Conservation (phyloP, 2,888 invertebrate species). For the Drosophila phalerata region DNA sequence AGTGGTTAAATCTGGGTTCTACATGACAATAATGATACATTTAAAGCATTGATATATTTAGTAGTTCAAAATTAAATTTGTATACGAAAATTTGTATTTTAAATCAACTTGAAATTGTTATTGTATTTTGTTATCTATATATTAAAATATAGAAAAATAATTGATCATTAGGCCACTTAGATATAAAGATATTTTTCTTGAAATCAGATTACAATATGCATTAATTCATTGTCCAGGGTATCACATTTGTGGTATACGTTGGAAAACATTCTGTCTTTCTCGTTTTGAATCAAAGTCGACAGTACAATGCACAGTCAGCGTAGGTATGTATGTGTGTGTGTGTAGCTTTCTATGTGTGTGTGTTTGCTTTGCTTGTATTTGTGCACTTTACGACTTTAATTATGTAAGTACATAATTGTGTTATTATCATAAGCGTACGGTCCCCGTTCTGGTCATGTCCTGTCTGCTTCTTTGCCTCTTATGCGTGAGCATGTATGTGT, state of each 20-base stretch:
- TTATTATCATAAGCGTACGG: slow-evolving; percentile 75
- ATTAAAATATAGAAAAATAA: background rate
- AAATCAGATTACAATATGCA: too few relatives aligned
- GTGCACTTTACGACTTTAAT: slow-evolving; percentile 78
- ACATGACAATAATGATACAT: too few relatives aligned
- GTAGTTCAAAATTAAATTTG: too few relatives aligned
- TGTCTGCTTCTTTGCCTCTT: slow-evolving; percentile 17
- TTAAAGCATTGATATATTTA: too few relatives aligned
- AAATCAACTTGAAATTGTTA: too few relatives aligned
- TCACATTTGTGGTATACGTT: background rate
- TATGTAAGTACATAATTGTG: slow-evolving; percentile 79
- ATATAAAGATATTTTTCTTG: too few relatives aligned
- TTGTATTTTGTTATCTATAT: too few relatives aligned
- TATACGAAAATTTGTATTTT: too few relatives aligned
- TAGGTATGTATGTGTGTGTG: slow-evolving; percentile 5
- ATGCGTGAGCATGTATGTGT: background rate
- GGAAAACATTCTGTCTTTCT: background rate
- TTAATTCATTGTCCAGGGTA: background rate
- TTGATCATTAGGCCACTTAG: too few relatives aligned
- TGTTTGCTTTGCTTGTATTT: slow-evolving; percentile 43
- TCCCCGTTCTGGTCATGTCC: slow-evolving; percentile 33
- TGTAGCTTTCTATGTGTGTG: slow-evolving; percentile 9
- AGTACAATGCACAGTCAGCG: slow-evolving; percentile 29
- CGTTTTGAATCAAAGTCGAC: slow-evolving; percentile 27
- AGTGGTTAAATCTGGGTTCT: too few relatives aligned